A percentile compares a stretch with the other conserved stretches of the same genome.
phyloP scores from a whole-genome alignment of 2,113 vertebrate genomes.

The Limanda limanda region DNA sequence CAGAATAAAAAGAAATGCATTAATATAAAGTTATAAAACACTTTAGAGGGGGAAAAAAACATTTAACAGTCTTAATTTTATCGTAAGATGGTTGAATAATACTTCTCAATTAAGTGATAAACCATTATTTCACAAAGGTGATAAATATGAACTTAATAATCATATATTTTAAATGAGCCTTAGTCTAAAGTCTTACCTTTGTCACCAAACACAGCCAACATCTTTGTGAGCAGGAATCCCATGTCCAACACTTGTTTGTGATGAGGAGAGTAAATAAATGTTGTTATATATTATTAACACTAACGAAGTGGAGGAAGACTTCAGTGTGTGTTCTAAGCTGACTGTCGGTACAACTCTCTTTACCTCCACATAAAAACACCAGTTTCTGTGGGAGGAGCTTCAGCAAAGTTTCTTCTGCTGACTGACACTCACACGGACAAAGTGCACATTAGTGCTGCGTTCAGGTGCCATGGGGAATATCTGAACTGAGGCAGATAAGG shows the following conservation, averaged over 20 bases:
- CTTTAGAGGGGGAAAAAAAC: no score
- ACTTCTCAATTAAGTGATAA: no score
- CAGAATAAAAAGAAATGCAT: not conserved
- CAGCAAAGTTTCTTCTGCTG: not conserved
- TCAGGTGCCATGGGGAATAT: constrained; percentile 16
- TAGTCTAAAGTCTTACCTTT: constrained; percentile 74
- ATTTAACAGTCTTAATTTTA: no score
- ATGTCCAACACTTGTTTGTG: constrained; percentile 56
- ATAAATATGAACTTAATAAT: no score
- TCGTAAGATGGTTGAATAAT: no score
- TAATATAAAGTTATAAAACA: not conserved
- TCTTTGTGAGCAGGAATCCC: constrained; percentile 82
- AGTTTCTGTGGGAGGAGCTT: constrained; percentile 45
- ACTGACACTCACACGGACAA: constrained; percentile 3
- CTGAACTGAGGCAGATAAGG: no score
- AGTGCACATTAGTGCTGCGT: constrained; percentile 24
- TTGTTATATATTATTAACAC: not conserved
- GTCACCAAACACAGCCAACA: constrained; percentile 84
- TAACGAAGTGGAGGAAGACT: not conserved
- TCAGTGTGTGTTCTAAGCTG: constrained; percentile 1
- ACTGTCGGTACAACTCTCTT: constrained; percentile 12
- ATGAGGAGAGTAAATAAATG: not conserved
- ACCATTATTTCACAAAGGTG: no score
- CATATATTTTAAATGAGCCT: not conserved
- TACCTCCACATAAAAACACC: not conserved